Evolutionary conservation across 2,113 vertebrate species (phyloP).

Genomic region (Ascaphus truei): DNA sequence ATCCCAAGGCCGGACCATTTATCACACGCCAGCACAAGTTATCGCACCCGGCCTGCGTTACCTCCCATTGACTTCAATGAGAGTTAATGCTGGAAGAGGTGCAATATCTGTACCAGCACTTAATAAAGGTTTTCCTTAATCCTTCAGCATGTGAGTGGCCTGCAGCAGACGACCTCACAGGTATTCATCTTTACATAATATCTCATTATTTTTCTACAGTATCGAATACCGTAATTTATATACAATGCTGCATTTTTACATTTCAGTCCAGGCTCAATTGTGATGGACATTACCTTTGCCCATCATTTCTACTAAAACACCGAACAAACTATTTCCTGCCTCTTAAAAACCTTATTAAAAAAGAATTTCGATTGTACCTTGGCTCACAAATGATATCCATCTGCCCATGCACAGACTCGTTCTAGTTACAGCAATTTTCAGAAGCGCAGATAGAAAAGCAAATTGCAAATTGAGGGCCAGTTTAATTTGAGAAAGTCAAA

Average conservation of each 20-base stretch:
- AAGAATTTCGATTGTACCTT: background rate
- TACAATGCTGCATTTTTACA: background rate
- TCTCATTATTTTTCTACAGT: too few species aligned
- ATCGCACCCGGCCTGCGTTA: too few species aligned
- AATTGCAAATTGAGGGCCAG: conserved; percentile 15
- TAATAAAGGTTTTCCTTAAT: too few species aligned
- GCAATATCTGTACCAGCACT: too few species aligned
- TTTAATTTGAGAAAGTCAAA: conserved; percentile 18
- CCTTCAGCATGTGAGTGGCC: too few species aligned
- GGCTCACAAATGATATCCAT: conserved; percentile 13
- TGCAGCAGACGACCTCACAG: too few species aligned
- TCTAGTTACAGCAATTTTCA: conserved; percentile 30
- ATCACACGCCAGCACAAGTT: too few species aligned
- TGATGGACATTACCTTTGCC: background rate
- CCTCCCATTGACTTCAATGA: too few species aligned
- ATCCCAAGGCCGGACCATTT: too few species aligned
- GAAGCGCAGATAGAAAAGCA: conserved; percentile 8
- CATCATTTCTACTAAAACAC: conserved; percentile 18
- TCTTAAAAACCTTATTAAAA: conserved; percentile 31
- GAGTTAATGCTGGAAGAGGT: too few species aligned
- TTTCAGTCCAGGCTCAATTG: background rate
- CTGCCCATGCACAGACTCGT: conserved; percentile 11
- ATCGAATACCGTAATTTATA: too few species aligned
- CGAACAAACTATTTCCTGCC: background rate
- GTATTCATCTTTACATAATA: too few species aligned